phyloP scores from a whole-genome alignment of 2,113 vertebrate species.

The Limnothrissa miodon region DNA sequence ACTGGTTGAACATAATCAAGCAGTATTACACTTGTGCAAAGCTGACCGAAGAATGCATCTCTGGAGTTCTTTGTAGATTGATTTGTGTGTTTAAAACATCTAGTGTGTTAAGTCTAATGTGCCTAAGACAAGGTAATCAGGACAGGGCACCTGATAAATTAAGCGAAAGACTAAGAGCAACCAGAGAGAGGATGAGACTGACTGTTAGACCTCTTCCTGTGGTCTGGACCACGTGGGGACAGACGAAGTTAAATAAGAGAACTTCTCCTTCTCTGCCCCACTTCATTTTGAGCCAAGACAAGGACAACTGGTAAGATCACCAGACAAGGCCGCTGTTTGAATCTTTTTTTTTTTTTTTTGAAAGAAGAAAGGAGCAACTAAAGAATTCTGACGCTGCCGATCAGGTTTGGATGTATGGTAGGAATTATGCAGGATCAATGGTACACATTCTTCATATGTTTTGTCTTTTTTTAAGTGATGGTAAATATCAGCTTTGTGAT shows the following conservation, averaged over 20 bases:
- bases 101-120: background rate
- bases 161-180: conserved; percentile 42
- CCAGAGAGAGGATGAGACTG: conserved; percentile 53
- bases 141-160: conserved; percentile 45
- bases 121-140: conserved; percentile 1
- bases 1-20: background rate
- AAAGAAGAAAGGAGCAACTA: background rate
- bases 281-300: conserved; percentile 52
- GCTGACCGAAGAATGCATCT: background rate
- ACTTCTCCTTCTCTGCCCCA: conserved; percentile 63
- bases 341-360: background rate
- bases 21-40: background rate
- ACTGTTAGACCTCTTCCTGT: conserved; percentile 83
- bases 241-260: conserved; percentile 71
- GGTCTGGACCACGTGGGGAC: conserved; percentile 70
- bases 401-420: conserved; percentile 25
- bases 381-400: background rate
- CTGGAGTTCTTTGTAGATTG: background rate
- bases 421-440: background rate
- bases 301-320: conserved; percentile 53
- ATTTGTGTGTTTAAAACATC: background rate
- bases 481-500: background rate
- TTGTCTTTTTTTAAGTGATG: background rate
- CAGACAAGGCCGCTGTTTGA: conserved; percentile 16
- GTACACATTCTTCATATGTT: background rate